phyloP scores from a whole-genome alignment of 2,113 vertebrate genomes.

The Lathamus discolor region DNA sequence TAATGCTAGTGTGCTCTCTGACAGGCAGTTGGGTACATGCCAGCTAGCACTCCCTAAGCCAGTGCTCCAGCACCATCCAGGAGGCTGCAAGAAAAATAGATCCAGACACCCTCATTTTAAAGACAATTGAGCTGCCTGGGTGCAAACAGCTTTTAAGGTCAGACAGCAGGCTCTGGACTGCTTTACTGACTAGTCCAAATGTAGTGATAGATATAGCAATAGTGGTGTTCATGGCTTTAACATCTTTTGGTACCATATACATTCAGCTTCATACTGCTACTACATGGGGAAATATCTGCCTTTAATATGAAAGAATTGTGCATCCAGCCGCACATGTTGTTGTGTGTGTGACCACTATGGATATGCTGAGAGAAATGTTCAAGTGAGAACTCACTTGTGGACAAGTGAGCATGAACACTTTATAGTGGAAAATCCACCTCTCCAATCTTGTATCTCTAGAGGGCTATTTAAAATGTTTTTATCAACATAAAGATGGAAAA shows the following conservation, averaged over 20 bases:
- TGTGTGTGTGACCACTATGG: not conserved
- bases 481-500: not conserved
- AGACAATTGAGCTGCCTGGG: not conserved
- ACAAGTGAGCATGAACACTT: not conserved
- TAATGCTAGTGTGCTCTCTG: not conserved
- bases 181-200: not conserved
- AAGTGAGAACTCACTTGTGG: no score
- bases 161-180: not conserved
- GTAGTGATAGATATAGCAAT: not conserved
- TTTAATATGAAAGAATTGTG: not conserved
- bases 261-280: not conserved
- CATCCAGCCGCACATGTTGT: fast-evolving
- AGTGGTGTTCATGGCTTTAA: not conserved
- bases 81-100: not conserved
- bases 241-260: not conserved
- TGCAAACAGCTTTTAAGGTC: not conserved
- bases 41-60: not conserved
- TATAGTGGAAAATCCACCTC: not conserved
- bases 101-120: not conserved
- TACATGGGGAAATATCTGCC: not conserved
- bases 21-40: fast-evolving
- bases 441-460: not conserved
- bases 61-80: not conserved
- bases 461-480: not conserved
- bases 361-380: not conserved